phyloP scores from a whole-genome alignment of 2,888 invertebrate species.

The Eremobia ochroleuca region DNA sequence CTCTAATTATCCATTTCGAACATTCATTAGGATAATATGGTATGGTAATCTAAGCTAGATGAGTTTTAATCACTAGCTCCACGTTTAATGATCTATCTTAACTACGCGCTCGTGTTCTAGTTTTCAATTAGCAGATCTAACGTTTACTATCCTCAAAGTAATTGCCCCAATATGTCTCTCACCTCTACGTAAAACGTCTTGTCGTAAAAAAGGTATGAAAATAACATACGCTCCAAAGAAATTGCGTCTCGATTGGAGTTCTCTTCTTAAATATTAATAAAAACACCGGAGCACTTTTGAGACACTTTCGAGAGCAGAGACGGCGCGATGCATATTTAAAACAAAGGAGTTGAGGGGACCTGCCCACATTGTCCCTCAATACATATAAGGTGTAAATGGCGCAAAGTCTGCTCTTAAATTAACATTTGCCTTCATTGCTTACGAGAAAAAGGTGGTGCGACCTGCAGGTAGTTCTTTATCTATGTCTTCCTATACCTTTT shows the following conservation, averaged over 20 bases:
- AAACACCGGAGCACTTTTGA: slow-evolving; percentile 83
- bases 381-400: slow-evolving; percentile 68
- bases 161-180: slow-evolving; percentile 23
- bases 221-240: slow-evolving; percentile 71
- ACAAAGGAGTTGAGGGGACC: slow-evolving; percentile 73
- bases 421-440: slow-evolving; percentile 56
- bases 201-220: slow-evolving; percentile 55
- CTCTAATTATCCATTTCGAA: background rate
- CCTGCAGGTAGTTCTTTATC: too few relatives aligned
- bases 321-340: slow-evolving; percentile 87
- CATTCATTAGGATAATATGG: background rate
- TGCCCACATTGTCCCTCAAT: slow-evolving; percentile 71
- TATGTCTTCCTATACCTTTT: background rate
- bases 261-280: slow-evolving; percentile 87
- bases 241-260: slow-evolving; percentile 82
- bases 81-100: background rate
- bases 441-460: slow-evolving; percentile 2
- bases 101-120: background rate
- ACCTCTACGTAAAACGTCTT: slow-evolving; percentile 31
- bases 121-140: slow-evolving; percentile 12
- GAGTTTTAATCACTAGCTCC: slow-evolving; percentile 11
- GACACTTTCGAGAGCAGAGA: slow-evolving; percentile 82
- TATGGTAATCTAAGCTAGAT: background rate
- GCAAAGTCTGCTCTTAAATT: slow-evolving; percentile 70
- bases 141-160: slow-evolving; percentile 13